Evolutionary conservation across 2,888 invertebrate species (phyloP), one percentile per base, ranked within the genome.

Genomic region (Drosophila incognita): DNA sequence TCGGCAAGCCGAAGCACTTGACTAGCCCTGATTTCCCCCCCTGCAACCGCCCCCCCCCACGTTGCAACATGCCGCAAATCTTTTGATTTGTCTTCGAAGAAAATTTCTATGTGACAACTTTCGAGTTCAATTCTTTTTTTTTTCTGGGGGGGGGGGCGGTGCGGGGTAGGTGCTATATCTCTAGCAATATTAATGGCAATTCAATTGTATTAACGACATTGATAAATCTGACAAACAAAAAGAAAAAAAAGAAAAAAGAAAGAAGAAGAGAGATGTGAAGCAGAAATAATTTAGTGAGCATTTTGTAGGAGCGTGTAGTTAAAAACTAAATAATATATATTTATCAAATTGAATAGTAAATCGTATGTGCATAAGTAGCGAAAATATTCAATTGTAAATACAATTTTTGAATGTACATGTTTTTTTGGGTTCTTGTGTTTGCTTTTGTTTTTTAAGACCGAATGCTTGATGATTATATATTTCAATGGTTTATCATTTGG

Each of bases 121-220:
- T 8, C 24, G 8, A 46, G 15, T 8, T 8, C 1, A 46, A 24
- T 46, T 46, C 46, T 15, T 15, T 15, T 49, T n/a, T 24, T 24
- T 4, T 27, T 4, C 1, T 21, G 21, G 21, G 21, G 21, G 21
- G 27, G 27, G 21, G 24, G 7, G 24, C 46, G 46, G 35, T 54
- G 61, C 29, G 64, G 51, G 46, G 35, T 31, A 38, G 76, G 33
- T 56, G 52, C 66, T 65, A 53, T 46, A 68, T 76, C 69, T 74
- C 66, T 88, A 89, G 83, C 90, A 84, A 89, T 89, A 90, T 76
- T 87, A 87, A 79, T 71, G 89, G 87, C 90, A 90, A 86, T 90
- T 88, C 83, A 85, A 90, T 88, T 87, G 87, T 89, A 86, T 77
- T 81, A 86, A 89, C 82, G 85, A 87, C 81, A 76, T 73, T 80